Base-by-base conservation (phyloP, 2,113 vertebrate genomes). In the Glaucidium brasilianum region DNA sequence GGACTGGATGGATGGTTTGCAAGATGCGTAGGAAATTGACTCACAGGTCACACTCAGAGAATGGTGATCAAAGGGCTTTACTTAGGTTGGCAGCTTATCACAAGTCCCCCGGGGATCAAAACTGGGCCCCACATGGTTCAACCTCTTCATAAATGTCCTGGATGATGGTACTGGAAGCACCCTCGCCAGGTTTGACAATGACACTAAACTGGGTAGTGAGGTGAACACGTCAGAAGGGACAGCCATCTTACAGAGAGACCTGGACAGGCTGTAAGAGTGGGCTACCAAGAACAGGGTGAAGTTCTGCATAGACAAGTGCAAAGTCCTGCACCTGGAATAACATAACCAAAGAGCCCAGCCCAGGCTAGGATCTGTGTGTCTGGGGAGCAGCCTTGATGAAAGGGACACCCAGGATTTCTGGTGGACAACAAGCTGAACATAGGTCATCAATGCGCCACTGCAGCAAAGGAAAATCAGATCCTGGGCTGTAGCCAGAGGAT, bases 401-500 rank as follows among this genome's bases (percentile, higher is more conserved):
- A 56, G 19, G 17, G 34, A 35, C 52, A 35, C 45, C 34, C 8
- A 1, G 17, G 13, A 23, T 0, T 64, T 37, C n/a, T 30, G 15
- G 21, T 30, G 35, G 25, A 64, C 34, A 39, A 25, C 15, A 11
- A n/a, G 27, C 0, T 19, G 23, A 52, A 39, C 2, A 1, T 2
- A 1, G 68, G 23, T 17, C 41, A n/a, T 27, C 19, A 34, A 11
- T 41, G 50, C 15, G 7, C 35, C 2, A 0, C n/a, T 30, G 73
- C 67, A 63, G 62, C 55, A 0, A 39, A 53, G 35, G 20, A 4
- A 75, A 11, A 63, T 5, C 5, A 2, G 41, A 69, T 2, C 35
- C 50, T 11, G 43, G 20, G 15, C 77, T 77, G 71, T 34, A 52
- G 39, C 35, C 55, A 39, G 35, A 56, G 27, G 11, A 12, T 0